Evolutionary conservation across 1,140 invertebrate genomes (phyloP), one percentile per base, ranked within the genome.

Genomic region (Chionoecetes opilio): DNA sequence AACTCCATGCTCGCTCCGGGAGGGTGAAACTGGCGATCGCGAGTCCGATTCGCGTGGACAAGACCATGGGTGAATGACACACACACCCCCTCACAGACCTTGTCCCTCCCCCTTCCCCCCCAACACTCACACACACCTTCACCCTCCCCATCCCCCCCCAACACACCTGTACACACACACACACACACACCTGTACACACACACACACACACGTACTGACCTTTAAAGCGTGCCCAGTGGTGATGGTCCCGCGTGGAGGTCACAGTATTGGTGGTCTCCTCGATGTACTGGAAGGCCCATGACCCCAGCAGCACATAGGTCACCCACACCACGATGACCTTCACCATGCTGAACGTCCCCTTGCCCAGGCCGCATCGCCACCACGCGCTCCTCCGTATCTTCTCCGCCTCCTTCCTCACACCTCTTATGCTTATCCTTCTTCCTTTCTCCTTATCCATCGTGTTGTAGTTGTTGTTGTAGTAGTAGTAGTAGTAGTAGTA

Each of bases 201-300:
- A 46, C 41, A 21, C 26, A 75, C 21, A 75, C 63, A n/a, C n/a
- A 17, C 2, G n/a, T 26, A 87, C 93, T 94, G 85, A 94, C 93
- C 93, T 94, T 94, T 94, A 35, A 94, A 94, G 35, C 89, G 91
- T 29, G 93, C 93, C 93, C 93, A 94, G 82, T 91, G 75, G 21
- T 91, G 93, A 41, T 91, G 93, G 14, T 94, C 93, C 2, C 14
- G 37, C 31, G 32, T 75, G 26, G 9, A 34, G 0, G 29, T 14
- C 17, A 37, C 5, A 1, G 41, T 63, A 0, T 34, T 26, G 0
- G 34, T 34, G 21, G 35, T 53, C 89, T 91, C 37, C 82, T 94
- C 93, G 31, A 94, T 32, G 93, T 94, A 94, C 32, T 91, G 90
- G 82, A 94, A 91, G 88, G 88, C 89, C 29, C 84, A 17, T 32